Percentiles rank a stretch among this genome's conserved stretches.
Evolutionary conservation across 1,140 invertebrate species (phyloP).

Genomic region (Mizuhopecten yessoensis): DNA sequence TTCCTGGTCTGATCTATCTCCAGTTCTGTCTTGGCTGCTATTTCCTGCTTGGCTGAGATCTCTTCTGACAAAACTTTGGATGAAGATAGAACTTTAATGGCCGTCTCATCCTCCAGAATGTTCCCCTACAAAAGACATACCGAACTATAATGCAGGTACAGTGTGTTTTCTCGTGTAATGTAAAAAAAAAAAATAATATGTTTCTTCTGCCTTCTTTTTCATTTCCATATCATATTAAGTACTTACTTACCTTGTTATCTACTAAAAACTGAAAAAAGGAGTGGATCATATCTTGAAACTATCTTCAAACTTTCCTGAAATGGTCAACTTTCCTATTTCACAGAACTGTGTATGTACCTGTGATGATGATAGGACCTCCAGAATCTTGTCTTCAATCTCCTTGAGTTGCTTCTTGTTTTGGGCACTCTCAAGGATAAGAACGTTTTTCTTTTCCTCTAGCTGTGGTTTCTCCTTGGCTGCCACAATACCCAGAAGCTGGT

Average conservation of each 20-base stretch:
- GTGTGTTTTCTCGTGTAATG: too few relatives aligned
- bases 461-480: conserved; percentile 84
- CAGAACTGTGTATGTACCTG: conserved; percentile 84
- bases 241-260: too few relatives aligned
- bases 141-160: too few relatives aligned
- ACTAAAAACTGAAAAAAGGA: too few relatives aligned
- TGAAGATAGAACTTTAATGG: conserved; percentile 82
- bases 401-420: conserved; percentile 88
- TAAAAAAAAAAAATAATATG: too few relatives aligned
- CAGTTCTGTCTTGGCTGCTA: conserved; percentile 81
- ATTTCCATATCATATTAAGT: too few relatives aligned
- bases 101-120: conserved; percentile 83
- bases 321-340: too few relatives aligned
- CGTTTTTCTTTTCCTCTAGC: conserved; percentile 84
- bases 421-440: conserved; percentile 82
- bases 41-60: conserved; percentile 83
- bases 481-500: conserved; percentile 84
- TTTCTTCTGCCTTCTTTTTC: too few relatives aligned
- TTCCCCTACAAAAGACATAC: conserved; percentile 77
- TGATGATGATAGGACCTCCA: conserved; percentile 91
- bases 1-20: conserved; percentile 83
- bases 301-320: too few relatives aligned
- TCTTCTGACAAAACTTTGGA: conserved; percentile 83
- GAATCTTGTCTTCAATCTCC: conserved; percentile 97
- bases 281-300: too few relatives aligned